These are phyloP conservation scores for Lasioglossum calceatum DNA, from an alignment of 2,888 invertebrate genomes.

Conservation along the genomic window DNA sequence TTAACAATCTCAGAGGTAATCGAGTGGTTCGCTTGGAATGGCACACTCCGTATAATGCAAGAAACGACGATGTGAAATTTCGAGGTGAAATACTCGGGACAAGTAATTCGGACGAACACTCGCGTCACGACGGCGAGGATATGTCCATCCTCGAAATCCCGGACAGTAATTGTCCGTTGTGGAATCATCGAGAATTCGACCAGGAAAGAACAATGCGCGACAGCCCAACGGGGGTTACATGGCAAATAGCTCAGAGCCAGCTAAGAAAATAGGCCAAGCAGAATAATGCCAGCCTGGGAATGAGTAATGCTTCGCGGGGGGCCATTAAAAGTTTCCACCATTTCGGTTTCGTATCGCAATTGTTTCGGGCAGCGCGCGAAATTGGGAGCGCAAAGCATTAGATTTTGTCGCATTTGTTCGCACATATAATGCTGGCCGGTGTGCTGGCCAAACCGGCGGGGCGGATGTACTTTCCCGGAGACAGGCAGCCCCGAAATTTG, in stretches of 20 bases:
- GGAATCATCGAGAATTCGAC: slow-evolving; percentile 4
- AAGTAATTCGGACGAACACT: background rate
- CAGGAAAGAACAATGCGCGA: slow-evolving; percentile 1
- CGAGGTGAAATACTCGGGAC: background rate
- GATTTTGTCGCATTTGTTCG: slow-evolving; percentile 67
- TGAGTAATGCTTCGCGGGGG: slow-evolving; percentile 17
- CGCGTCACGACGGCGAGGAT: background rate
- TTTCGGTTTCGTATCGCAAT: slow-evolving; percentile 42
- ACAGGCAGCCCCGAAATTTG: slow-evolving; percentile 65
- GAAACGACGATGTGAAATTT: background rate
- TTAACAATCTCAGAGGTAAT: too few species aligned
- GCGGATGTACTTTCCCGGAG: slow-evolving; percentile 53
- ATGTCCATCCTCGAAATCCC: background rate
- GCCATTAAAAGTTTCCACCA: slow-evolving; percentile 49
- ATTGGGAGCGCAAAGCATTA: slow-evolving; percentile 65
- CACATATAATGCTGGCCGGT: slow-evolving; percentile 52
- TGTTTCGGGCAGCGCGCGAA: slow-evolving; percentile 35
- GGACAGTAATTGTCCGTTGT: background rate
- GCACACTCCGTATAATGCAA: background rate
- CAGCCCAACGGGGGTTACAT: background rate
- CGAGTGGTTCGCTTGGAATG: background rate
- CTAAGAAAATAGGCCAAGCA: slow-evolving; percentile 28
- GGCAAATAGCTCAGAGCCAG: slow-evolving; percentile 7
- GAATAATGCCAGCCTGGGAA: background rate
- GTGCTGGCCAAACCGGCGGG: slow-evolving; percentile 38